Evolutionary conservation across 2,797 vertebrate species (phyloP).

Genomic region (Pelobates cultripes): DNA sequence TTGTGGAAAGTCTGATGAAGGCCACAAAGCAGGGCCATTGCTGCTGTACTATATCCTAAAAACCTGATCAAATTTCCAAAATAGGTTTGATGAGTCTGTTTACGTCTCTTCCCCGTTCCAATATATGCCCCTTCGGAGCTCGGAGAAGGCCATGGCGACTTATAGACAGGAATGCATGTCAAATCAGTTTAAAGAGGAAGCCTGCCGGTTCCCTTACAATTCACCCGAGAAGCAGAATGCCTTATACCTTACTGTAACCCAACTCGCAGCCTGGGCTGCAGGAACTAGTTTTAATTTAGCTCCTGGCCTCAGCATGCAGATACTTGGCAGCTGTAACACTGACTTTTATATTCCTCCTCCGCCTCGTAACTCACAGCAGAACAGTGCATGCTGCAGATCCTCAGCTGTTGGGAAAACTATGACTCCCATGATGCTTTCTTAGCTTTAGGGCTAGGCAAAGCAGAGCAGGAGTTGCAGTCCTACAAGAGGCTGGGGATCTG

Average conservation of each 20-base stretch:
- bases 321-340: slow-evolving; percentile 58
- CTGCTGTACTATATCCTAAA: slow-evolving; percentile 8
- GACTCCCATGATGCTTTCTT: slow-evolving; percentile 13
- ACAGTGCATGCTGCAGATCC: slow-evolving; percentile 46
- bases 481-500: no score
- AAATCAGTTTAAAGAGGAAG: slow-evolving; percentile 42
- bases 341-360: slow-evolving; percentile 54
- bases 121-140: not conserved
- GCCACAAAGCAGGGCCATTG: slow-evolving; percentile 62
- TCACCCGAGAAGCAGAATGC: slow-evolving; percentile 14
- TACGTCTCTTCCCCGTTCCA: slow-evolving; percentile 8
- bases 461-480: not conserved
- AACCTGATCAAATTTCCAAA: not conserved
- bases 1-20: slow-evolving; percentile 58
- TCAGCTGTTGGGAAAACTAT: slow-evolving; percentile 32
- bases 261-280: slow-evolving; percentile 46
- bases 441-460: no score
- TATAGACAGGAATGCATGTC: slow-evolving; percentile 22
- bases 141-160: not conserved
- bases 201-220: slow-evolving; percentile 34
- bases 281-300: slow-evolving; percentile 58
- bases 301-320: slow-evolving; percentile 56
- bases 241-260: slow-evolving; percentile 46
- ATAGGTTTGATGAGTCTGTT: not conserved
- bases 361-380: slow-evolving; percentile 42